Percentiles rank a stretch among this genome's conserved stretches.
These are phyloP conservation scores for Chaetodon auriga DNA, from an alignment of 2,113 vertebrate genomes.

Conservation along the genomic window DNA sequence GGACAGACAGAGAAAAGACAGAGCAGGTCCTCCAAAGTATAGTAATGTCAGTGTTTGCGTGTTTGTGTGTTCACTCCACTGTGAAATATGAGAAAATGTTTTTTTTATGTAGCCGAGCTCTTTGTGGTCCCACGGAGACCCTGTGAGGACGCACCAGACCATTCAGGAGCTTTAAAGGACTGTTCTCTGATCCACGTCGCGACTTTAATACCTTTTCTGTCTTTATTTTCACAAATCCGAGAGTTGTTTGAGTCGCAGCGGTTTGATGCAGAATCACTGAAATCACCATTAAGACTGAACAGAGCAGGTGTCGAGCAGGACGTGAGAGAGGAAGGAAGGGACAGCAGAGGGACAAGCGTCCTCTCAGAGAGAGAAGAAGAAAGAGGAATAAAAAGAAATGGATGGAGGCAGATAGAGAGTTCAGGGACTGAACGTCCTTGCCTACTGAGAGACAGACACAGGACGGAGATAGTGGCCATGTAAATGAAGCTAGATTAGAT, in stretches of 20 bases:
- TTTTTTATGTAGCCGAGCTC: slow-evolving; percentile 19
- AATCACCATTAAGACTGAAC: background rate
- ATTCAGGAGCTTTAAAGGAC: slow-evolving; percentile 19
- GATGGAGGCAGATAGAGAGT: slow-evolving; percentile 21
- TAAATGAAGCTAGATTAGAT: slow-evolving; percentile 62
- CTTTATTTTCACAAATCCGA: background rate
- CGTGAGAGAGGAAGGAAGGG: background rate
- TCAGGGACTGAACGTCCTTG: slow-evolving; percentile 40
- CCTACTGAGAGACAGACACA: slow-evolving; percentile 19
- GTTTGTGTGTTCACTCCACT: slow-evolving; percentile 3
- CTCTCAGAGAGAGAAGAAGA: background rate
- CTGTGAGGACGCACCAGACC: slow-evolving; percentile 5
- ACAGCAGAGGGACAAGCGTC: background rate
- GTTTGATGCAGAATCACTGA: background rate
- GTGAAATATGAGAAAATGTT: slow-evolving; percentile 16
- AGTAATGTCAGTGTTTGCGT: background rate
- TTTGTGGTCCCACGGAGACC: slow-evolving; percentile 20
- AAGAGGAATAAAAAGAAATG: background rate
- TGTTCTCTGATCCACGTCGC: background rate
- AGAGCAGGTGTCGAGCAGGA: background rate
- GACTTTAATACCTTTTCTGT: background rate
- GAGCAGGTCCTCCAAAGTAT: slow-evolving; percentile 5
- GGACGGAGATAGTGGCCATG: slow-evolving; percentile 55
- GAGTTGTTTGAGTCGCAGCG: background rate
- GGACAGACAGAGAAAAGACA: slow-evolving; percentile 1